Evolutionary conservation across 1,140 invertebrate species (phyloP).

Genomic region (Trypoxylus dichotomus): DNA sequence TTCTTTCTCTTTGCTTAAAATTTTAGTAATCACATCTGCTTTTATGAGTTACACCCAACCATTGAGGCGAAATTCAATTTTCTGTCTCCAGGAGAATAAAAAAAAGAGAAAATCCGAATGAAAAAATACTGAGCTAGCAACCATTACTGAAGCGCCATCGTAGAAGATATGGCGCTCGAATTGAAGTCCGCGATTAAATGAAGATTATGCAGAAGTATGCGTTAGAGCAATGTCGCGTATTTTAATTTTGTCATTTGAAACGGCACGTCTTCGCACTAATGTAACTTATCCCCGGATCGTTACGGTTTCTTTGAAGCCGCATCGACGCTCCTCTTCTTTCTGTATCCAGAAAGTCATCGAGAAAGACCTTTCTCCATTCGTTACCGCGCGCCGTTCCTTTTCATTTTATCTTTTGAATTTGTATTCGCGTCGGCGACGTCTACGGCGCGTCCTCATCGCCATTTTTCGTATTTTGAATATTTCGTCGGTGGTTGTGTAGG

Average conservation of each 20-base stretch:
- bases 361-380: neutral
- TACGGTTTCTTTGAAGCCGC: neutral
- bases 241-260: neutral
- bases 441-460: neutral
- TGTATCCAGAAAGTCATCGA: neutral
- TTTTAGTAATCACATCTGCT: too few relatives aligned
- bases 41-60: too few relatives aligned
- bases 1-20: too few relatives aligned
- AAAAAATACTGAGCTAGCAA: neutral
- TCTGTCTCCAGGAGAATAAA: neutral
- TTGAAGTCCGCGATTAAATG: neutral
- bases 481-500: neutral
- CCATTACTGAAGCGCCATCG: neutral
- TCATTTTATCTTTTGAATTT: constrained; percentile 8
- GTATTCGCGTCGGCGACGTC: neutral
- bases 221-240: neutral
- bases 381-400: neutral
- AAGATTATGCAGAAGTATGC: neutral
- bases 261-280: neutral
- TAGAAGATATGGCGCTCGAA: neutral
- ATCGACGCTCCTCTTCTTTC: neutral
- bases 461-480: neutral
- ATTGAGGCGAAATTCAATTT: neutral
- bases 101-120: neutral
- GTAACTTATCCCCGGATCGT: neutral